Percentiles rank a stretch among this genome's conserved stretches.
These are phyloP conservation scores for Standfussiana lucernea DNA, from an alignment of 2,888 invertebrate genomes.

Conservation along the genomic window DNA sequence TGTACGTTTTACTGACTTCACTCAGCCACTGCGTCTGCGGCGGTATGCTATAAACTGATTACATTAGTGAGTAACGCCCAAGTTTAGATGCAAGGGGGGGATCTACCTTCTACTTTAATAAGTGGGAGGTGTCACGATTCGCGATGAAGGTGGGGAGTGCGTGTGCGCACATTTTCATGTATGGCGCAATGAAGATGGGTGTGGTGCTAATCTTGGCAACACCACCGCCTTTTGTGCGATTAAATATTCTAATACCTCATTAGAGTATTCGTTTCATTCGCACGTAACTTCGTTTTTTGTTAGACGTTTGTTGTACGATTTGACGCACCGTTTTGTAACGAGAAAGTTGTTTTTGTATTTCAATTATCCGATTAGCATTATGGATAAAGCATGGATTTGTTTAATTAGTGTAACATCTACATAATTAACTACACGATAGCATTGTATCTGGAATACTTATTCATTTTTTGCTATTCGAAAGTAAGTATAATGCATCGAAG, in stretches of 20 bases:
- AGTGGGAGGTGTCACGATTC: constrained; percentile 86
- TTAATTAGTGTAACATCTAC: constrained; percentile 30
- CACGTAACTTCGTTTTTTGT: constrained; percentile 30
- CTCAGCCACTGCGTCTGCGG: constrained; percentile 34
- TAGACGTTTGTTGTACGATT: not conserved
- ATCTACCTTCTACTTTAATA: constrained; percentile 81
- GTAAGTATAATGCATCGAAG: no score
- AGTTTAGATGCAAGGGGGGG: constrained; percentile 65
- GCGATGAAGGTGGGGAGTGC: constrained; percentile 79
- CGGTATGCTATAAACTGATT: constrained; percentile 47
- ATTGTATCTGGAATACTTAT: not conserved
- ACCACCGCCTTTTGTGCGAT: constrained; percentile 34
- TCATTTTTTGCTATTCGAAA: not conserved
- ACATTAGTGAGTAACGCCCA: constrained; percentile 64
- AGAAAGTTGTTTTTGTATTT: constrained; percentile 15
- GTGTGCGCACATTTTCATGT: constrained; percentile 74
- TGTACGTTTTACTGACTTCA: constrained; percentile 5
- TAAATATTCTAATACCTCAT: constrained; percentile 22
- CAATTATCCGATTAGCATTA: constrained; percentile 8
- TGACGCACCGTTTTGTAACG: constrained; percentile 1
- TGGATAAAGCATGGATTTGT: constrained; percentile 2
- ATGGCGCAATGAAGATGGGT: constrained; percentile 68
- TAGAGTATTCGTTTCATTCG: not conserved
- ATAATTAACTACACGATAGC: constrained; percentile 11
- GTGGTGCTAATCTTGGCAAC: constrained; percentile 36